Evolutionary conservation across 1,140 invertebrate genomes (phyloP), one percentile per base, ranked within the genome.

Genomic region (Zaprionus kolodkinae): DNA sequence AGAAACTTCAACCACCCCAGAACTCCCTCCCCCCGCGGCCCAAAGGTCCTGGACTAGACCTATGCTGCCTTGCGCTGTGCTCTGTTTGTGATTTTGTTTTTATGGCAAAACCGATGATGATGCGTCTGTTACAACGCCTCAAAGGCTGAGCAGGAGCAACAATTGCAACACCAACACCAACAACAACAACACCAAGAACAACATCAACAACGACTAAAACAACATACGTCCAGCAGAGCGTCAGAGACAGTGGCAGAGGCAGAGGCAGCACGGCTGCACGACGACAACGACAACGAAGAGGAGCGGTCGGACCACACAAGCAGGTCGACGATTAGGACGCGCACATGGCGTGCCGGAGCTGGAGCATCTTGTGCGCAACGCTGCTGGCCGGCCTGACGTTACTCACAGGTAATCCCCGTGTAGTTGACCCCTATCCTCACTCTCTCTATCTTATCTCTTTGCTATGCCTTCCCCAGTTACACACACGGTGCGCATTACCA

Each of bases 401-500:
- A 59, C 88, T 92, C 60, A 84, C 91, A 70, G 81, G 91, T 91
- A 78, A 71, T 75, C 69, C 17, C 27, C 3, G 9, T 1, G 4
- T 10, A 17, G 17, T n/a, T 10, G 11, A 12, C 33, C 3, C n/a
- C 36, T 11, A 12, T 13, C 10, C n/a, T 11, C 11, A 6, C 13
- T 35, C 0, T 3, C 30, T 17, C 4, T 30, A 11, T 15, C 2
- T 45, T 36, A 38, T 11, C 57, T 43, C 25, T 15, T 9, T 21
- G 6, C 9, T 11, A 21, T 38, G 7, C 38, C 12, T 1, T 17
- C 3, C 15, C 6, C 40, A 92, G 91, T 87, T 38, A 86, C 87
- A 55, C 79, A 87, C 30, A 90, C 92, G 59, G 92, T 92, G 40
- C 81, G 78, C 74, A 92, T 92, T 80, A 92, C 91, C 62, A 91